Conservation (phyloP, 2,888 invertebrate species). For the Homarus gammarus region DNA sequence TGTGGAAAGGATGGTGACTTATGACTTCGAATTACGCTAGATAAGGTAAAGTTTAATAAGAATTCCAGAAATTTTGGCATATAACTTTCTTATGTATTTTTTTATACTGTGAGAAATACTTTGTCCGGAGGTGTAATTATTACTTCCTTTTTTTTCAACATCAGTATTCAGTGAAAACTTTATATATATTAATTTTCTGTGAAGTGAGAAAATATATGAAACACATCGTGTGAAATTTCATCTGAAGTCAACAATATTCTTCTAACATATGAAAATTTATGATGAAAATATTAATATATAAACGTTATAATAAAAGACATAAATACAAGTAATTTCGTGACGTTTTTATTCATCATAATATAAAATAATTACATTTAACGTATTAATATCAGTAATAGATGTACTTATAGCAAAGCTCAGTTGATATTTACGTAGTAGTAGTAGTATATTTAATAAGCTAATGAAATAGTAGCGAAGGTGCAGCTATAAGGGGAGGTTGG, state of each 20-base stretch:
- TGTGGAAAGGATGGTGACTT: not conserved
- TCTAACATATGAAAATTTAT: no score
- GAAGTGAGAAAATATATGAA: no score
- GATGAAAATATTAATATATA: not conserved
- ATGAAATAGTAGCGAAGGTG: no score
- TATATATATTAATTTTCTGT: no score
- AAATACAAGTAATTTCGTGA: no score
- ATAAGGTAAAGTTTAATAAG: constrained; percentile 1
- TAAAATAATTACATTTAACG: not conserved
- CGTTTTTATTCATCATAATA: not conserved
- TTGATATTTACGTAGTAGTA: not conserved
- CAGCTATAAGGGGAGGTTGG: no score
- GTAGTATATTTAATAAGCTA: not conserved
- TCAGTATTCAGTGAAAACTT: no score
- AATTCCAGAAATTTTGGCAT: not conserved
- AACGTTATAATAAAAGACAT: not conserved
- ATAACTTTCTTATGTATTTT: not conserved
- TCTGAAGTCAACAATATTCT: no score
- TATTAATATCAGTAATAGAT: not conserved
- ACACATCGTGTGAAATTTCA: no score
- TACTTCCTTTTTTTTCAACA: no score
- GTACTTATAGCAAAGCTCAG: not conserved
- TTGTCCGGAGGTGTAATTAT: no score
- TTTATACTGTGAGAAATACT: no score
- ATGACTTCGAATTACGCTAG: not conserved